Base-by-base conservation (phyloP, 2,113 vertebrate genomes). In the Pteronura brasiliensis region DNA sequence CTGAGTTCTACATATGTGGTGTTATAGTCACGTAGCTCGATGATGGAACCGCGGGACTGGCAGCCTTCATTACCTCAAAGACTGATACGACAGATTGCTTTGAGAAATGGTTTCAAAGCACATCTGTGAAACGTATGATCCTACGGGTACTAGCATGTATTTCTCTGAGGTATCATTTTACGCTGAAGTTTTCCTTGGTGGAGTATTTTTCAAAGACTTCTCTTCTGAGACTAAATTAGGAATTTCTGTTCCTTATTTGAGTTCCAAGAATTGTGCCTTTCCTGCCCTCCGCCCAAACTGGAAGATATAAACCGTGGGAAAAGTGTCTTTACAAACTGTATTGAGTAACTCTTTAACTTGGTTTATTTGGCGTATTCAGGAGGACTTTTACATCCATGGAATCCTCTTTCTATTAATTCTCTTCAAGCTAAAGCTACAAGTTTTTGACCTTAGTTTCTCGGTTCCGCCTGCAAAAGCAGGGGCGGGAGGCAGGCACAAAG, bases 231-330 rank as follows among this genome's bases (percentile, higher is more conserved):
- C 97, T 97, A 96, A 97, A 95, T 97, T 97, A 95, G 92, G 98
- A 98, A 97, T 98, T 97, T 95, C 88, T 98, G 95, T 96, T 97
- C 97, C 93, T 95, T 97, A 86, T 98, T 95, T 13, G 31, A 89
- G 90, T 98, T 98, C 96, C 97, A 96, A 93, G 97, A 97, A 97
- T 80, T 96, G 86, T 94, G 96, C 94, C 92, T 98, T 93, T 97
- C 92, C 96, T 96, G 94, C 97, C 86, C 93, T 97, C 93, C 29
- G 59, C 96, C 97, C 93, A 97, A 90, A 95, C 31, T 97, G 92
- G 91, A 96, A 98, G 97, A 96, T 80, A 95, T 13, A 95, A 93
- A 91, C 96, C 93, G 91, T 98, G 97, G 96, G 97, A 98, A 98
- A 94, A 88, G 44, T 61, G 23, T 95, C 94, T 92, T 95, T 95